Base-by-base conservation (phyloP, 2,888 invertebrate genomes). In the Orthonevra nobilis region DNA sequence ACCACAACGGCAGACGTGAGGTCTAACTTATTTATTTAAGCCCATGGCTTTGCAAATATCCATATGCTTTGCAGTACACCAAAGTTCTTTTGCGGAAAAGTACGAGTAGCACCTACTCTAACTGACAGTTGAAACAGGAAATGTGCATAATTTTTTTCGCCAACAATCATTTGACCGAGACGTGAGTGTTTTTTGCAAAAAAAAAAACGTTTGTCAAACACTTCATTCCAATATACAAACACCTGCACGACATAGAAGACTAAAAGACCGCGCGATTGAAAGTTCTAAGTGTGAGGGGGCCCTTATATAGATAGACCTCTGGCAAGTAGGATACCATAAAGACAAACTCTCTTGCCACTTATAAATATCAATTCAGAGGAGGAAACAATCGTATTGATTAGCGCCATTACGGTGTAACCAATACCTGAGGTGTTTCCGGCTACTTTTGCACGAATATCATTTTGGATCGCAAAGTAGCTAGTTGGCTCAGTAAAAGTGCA, bases 91-190 rank as follows among this genome's bases (percentile, higher is more conserved):
- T 6, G 28, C 12, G 15, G 50, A 69, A 56, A 23, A 4, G 23
- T 23, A 23, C 23, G 3, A 3, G 23, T 23, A 23, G 23, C 5
- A 23, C 5, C 23, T 23, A 23, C 5, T 23, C 5, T 3, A 3
- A 4, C 3, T 23, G 5, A 23, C 3, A 23, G 23, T 23, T 23
- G 30, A 10, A 10, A 36, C 44, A 77, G 70, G 70, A 77, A 77
- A 50, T 70, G 42, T 14, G 19, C n/a, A n/a, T n/a, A 70, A 77
- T 75, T 74, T 60, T 48, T 40, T 74, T 54, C 61, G 61, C 61
- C 54, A 74, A 69, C 54, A 68, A 30, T 23, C 46, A 40, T 42
- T 28, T 74, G 61, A 56, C 48, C 69, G 30, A 30, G 52, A 60
- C 52, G 60, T 36, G 20, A 58, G 15, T 50, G 23, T 56, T 20